Percentiles rank a stretch among this genome's conserved stretches.
Conservation (phyloP, 2,888 invertebrate species). For the Criorhina ranunculi region DNA sequence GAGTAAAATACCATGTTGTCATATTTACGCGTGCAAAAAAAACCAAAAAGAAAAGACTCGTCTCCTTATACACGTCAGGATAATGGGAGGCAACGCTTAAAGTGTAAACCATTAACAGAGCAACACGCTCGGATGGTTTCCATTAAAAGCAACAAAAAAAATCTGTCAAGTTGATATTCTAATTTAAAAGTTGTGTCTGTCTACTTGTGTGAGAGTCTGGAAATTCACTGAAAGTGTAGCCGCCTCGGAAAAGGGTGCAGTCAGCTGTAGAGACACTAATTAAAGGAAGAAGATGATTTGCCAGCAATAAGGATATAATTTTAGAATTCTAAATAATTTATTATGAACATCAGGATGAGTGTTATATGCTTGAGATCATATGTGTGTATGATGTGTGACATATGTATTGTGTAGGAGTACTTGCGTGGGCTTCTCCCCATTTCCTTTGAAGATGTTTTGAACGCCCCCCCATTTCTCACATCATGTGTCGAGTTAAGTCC, state of each 20-base stretch:
- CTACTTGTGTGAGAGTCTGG: background rate
- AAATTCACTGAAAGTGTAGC: background rate
- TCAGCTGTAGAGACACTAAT: conserved; percentile 3
- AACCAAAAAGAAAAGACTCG: background rate
- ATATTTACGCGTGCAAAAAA: background rate
- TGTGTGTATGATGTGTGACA: background rate
- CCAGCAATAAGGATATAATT: background rate
- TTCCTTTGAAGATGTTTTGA: too few species aligned
- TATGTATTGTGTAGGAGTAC: background rate
- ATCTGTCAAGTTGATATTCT: background rate
- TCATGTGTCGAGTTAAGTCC: too few species aligned
- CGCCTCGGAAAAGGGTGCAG: background rate
- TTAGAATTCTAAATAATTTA: background rate
- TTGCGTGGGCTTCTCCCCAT: too few species aligned
- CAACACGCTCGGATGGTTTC: conserved; percentile 3
- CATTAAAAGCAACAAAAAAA: conserved; percentile 2
- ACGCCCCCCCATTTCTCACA: too few species aligned
- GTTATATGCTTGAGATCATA: background rate
- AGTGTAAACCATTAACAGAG: conserved; percentile 14
- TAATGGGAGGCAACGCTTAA: background rate
- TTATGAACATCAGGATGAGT: background rate
- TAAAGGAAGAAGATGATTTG: conserved; percentile 11
- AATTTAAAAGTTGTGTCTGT: conserved; percentile 11
- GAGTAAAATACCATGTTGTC: conserved; percentile 5
- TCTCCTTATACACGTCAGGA: background rate